A percentile compares a stretch with the other conserved stretches of the same genome.
Evolutionary conservation across 2,888 invertebrate species (phyloP).

Genomic region (Dromius quadrimaculatus): DNA sequence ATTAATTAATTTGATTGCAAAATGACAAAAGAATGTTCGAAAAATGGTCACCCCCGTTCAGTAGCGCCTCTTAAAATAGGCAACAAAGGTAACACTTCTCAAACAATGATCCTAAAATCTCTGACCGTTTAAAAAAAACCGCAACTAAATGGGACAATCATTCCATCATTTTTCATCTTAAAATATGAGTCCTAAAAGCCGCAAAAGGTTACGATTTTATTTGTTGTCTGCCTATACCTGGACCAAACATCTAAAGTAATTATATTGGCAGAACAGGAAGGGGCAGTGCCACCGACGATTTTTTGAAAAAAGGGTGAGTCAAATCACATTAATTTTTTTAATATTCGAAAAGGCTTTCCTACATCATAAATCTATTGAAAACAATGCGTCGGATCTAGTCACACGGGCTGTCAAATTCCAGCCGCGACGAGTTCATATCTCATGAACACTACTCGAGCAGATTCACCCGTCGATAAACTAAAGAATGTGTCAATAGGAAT

Average conservation of each 20-base stretch:
- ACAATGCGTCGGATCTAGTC: conserved; percentile 25
- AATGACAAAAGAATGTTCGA: too few relatives aligned
- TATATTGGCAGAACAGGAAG: too few relatives aligned
- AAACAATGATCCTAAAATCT: not conserved
- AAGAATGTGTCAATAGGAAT: conserved; percentile 61
- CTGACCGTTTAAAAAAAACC: conserved; percentile 2
- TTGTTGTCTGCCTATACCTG: conserved; percentile 17
- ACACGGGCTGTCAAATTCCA: conserved; percentile 26
- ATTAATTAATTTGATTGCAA: too few relatives aligned
- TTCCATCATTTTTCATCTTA: not conserved
- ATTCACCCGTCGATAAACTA: conserved; percentile 23
- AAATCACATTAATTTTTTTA: too few relatives aligned
- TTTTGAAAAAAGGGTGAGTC: too few relatives aligned
- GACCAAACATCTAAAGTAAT: too few relatives aligned
- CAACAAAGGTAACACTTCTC: not conserved
- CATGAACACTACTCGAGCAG: conserved; percentile 1
- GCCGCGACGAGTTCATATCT: not conserved
- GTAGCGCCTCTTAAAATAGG: not conserved
- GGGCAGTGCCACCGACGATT: too few relatives aligned
- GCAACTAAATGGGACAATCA: not conserved
- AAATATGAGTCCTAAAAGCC: not conserved
- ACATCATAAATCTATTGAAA: conserved; percentile 30
- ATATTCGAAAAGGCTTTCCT: too few relatives aligned
- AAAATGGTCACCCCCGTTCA: too few relatives aligned
- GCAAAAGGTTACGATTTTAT: not conserved